A percentile compares a stretch with the other conserved stretches of the same genome.
These are phyloP conservation scores for Carterocephalus palaemon DNA, from an alignment of 2,888 invertebrate genomes.

Conservation along the genomic window DNA sequence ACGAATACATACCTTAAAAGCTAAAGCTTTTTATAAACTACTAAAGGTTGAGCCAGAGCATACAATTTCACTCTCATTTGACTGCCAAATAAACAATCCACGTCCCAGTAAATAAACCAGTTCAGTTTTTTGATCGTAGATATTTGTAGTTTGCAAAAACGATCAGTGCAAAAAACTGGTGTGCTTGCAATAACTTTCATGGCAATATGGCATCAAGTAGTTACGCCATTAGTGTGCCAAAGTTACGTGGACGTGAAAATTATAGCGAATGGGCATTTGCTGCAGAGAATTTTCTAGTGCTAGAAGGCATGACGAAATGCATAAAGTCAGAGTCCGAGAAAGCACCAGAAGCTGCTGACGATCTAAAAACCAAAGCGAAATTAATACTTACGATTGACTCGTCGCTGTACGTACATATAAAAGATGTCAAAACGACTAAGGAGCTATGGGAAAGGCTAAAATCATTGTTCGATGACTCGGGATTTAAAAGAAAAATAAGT, in stretches of 20 bases:
- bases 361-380: constrained; percentile 15
- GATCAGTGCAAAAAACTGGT: too few relatives aligned
- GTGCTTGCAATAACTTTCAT: too few relatives aligned
- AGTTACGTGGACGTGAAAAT: constrained; percentile 11
- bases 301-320: constrained; percentile 14
- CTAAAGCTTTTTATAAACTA: constrained; percentile 15
- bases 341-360: constrained; percentile 7
- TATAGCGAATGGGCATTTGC: constrained; percentile 19
- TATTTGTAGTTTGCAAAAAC: too few relatives aligned
- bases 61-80: constrained; percentile 9
- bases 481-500: constrained; percentile 12
- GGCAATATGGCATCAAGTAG: too few relatives aligned
- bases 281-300: constrained; percentile 24
- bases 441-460: constrained; percentile 13
- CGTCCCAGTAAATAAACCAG: too few relatives aligned
- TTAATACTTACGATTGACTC: constrained; percentile 17
- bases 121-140: too few relatives aligned
- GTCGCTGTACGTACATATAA: constrained; percentile 18
- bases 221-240: constrained; percentile 23
- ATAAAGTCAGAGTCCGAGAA: constrained; percentile 1
- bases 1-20: constrained; percentile 14
- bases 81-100: constrained; percentile 12
- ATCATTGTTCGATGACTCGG: constrained; percentile 1
- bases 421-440: background rate
- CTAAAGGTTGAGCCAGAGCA: constrained; percentile 8